Percentiles rank a stretch among this genome's conserved stretches.
phyloP scores from a whole-genome alignment of 2,888 invertebrate genomes.

The Dasypogon diadema region DNA sequence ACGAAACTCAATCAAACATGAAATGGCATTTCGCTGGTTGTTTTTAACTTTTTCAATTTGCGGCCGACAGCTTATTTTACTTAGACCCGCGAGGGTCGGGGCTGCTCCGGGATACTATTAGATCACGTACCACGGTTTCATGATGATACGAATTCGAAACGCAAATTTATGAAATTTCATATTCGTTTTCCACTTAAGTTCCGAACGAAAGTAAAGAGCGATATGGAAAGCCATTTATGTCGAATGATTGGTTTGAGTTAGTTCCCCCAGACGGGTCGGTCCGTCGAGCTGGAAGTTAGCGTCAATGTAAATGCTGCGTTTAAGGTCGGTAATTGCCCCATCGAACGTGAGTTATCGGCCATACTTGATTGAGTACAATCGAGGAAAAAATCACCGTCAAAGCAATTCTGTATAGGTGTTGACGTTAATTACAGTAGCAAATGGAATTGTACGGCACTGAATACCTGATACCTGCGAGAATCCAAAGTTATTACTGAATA shows the following conservation, averaged over 20 bases:
- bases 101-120: slow-evolving; percentile 16
- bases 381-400: background rate
- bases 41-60: slow-evolving; percentile 41
- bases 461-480: background rate
- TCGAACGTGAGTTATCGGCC: slow-evolving; percentile 46
- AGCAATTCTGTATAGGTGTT: background rate
- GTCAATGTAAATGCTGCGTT: slow-evolving; percentile 47
- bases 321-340: slow-evolving; percentile 48
- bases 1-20: slow-evolving; percentile 51
- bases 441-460: background rate
- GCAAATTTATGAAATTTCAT: slow-evolving; percentile 51
- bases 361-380: slow-evolving; percentile 28
- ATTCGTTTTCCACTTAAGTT: slow-evolving; percentile 47
- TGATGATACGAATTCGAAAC: slow-evolving; percentile 48
- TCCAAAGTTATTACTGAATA: too few relatives aligned
- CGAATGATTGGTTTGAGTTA: slow-evolving; percentile 20
- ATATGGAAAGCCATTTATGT: slow-evolving; percentile 46
- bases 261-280: slow-evolving; percentile 4
- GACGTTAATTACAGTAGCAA: slow-evolving; percentile 44
- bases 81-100: background rate
- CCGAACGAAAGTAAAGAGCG: slow-evolving; percentile 47
- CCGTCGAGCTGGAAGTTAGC: slow-evolving; percentile 19
- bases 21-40: slow-evolving; percentile 43
- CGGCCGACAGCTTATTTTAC: slow-evolving; percentile 17
- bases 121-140: slow-evolving; percentile 52